Evolutionary conservation across 2,113 vertebrate genomes (phyloP).

Genomic region (Ictidomys tridecemlineatus): DNA sequence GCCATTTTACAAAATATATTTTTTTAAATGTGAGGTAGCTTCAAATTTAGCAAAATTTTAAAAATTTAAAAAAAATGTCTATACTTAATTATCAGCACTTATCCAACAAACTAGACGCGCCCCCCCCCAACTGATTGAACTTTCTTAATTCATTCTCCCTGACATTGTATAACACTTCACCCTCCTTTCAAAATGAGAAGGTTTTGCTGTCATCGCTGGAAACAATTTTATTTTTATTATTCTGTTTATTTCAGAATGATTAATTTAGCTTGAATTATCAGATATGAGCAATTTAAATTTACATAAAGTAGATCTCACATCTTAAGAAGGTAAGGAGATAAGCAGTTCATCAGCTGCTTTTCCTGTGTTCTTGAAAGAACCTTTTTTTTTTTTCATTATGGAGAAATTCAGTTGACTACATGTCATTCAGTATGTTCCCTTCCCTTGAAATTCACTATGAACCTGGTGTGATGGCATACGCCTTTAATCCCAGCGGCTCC

Average conservation of each 20-base stretch:
- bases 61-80: neutral
- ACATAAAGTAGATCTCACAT: neutral
- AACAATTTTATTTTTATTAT: conserved; percentile 9
- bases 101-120: neutral
- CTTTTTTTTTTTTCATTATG: neutral
- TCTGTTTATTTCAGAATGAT: neutral
- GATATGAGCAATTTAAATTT: conserved; percentile 30
- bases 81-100: neutral
- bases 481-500: too few species aligned
- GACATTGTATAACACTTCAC: neutral
- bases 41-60: neutral
- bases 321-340: neutral
- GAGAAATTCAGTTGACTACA: neutral
- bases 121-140: neutral
- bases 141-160: neutral
- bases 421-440: neutral
- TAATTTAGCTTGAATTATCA: neutral
- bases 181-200: conserved; percentile 10
- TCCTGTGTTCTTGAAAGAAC: neutral
- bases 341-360: neutral
- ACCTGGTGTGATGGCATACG: too few species aligned
- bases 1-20: neutral
- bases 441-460: neutral
- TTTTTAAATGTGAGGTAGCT: neutral
- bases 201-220: neutral